These are phyloP conservation scores for Teleiodes luculella DNA, from an alignment of 2,888 invertebrate species.

Conservation along the genomic window DNA sequence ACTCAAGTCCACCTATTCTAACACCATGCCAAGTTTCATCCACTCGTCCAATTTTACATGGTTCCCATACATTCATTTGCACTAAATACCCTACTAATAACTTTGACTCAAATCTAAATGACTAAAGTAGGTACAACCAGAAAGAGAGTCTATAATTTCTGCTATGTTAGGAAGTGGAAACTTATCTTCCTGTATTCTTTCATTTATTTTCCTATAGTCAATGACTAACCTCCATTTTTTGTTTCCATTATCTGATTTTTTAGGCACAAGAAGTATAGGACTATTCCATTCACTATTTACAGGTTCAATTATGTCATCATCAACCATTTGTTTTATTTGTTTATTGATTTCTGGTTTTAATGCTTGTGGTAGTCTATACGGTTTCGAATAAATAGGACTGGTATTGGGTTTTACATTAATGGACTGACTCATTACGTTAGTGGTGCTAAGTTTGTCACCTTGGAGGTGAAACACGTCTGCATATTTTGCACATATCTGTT, in stretches of 20 bases:
- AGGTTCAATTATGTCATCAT: constrained; percentile 13
- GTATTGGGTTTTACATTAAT: constrained; percentile 16
- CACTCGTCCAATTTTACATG: too few species aligned
- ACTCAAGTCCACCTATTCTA: too few species aligned
- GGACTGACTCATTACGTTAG: constrained; percentile 13
- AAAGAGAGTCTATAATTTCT: constrained; percentile 10
- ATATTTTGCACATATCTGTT: constrained; percentile 16
- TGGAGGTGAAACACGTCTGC: constrained; percentile 18
- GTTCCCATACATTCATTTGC: too few species aligned
- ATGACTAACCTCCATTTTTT: constrained; percentile 19
- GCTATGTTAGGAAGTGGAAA: constrained; percentile 15
- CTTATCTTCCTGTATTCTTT: constrained; percentile 10
- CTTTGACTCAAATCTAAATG: constrained; percentile 10
- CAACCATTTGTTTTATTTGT: constrained; percentile 16
- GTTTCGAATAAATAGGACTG: constrained; percentile 15
- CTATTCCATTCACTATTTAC: constrained; percentile 14
- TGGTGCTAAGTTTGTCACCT: constrained; percentile 12
- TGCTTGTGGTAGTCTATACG: constrained; percentile 14
- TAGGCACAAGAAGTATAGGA: constrained; percentile 16
- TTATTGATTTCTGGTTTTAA: constrained; percentile 15
- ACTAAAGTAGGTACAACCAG: constrained; percentile 12
- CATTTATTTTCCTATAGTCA: constrained; percentile 13
- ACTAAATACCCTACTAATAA: too few species aligned
- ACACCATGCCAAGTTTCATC: too few species aligned
- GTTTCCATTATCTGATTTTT: constrained; percentile 1